These are phyloP conservation scores for Macrosteles quadrilineatus DNA, from an alignment of 1,140 invertebrate species.

Conservation along the genomic window DNA sequence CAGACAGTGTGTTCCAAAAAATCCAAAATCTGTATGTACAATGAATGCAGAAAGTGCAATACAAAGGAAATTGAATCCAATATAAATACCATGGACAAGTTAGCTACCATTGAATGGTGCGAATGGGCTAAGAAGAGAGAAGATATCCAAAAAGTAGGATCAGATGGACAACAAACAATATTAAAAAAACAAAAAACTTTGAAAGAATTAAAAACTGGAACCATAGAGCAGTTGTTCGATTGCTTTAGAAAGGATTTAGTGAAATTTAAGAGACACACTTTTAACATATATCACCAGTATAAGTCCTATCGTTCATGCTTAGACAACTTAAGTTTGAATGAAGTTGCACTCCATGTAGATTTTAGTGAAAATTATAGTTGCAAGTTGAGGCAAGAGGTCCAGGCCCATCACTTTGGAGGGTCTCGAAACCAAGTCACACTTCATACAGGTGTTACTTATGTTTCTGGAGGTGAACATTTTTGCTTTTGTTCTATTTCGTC, in stretches of 20 bases:
- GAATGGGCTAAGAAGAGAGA: neutral
- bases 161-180: neutral
- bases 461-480: no score
- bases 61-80: no score
- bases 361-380: neutral
- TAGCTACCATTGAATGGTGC: neutral
- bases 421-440: neutral
- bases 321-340: conserved; percentile 42
- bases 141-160: neutral
- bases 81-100: no score
- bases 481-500: conserved; percentile 35
- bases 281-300: conserved; percentile 37
- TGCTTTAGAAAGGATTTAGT: neutral
- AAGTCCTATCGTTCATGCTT: conserved; percentile 37
- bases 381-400: neutral
- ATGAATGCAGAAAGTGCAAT: neutral
- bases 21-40: neutral
- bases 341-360: conserved; percentile 34
- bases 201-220: neutral
- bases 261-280: neutral
- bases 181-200: neutral
- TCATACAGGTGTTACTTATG: neutral
- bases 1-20: neutral
- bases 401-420: neutral
- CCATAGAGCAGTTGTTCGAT: neutral